phyloP scores from a whole-genome alignment of 2,113 vertebrate genomes.

The Casuarius casuarius region DNA sequence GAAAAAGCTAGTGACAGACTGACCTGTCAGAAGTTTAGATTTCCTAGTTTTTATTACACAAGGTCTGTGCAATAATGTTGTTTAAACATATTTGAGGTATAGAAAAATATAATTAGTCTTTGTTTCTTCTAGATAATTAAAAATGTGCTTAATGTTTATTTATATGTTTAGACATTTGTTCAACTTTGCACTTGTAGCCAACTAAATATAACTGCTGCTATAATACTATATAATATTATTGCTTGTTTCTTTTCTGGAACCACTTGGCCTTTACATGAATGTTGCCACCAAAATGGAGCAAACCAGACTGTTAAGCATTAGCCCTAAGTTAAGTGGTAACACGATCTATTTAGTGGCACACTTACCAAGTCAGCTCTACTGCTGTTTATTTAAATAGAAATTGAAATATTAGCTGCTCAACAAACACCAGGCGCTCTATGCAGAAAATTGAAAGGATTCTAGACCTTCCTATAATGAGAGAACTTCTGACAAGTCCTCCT shows the following conservation, averaged over 20 bases:
- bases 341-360: slow-evolving; percentile 62
- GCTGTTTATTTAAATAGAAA: slow-evolving; percentile 71
- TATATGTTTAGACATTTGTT: not conserved
- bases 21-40: not conserved
- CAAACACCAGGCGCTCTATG: slow-evolving; percentile 42
- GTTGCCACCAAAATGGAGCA: slow-evolving; percentile 43
- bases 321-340: slow-evolving; percentile 53
- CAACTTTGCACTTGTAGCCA: slow-evolving; percentile 15
- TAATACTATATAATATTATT: slow-evolving; percentile 11
- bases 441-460: slow-evolving; percentile 61
- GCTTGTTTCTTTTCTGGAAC: slow-evolving; percentile 32
- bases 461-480: slow-evolving; percentile 32
- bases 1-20: slow-evolving; percentile 5
- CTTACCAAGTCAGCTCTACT: slow-evolving; percentile 70
- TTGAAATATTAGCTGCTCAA: slow-evolving; percentile 60
- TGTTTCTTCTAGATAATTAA: slow-evolving; percentile 19
- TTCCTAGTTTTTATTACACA: not conserved
- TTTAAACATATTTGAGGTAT: slow-evolving; percentile 18
- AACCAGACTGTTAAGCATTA: slow-evolving; percentile 52
- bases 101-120: slow-evolving; percentile 35
- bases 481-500: slow-evolving; percentile 56
- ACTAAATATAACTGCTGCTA: slow-evolving; percentile 46
- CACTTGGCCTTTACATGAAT: slow-evolving; percentile 34
- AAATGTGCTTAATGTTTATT: slow-evolving; percentile 26
- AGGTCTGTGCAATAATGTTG: not conserved